A percentile compares a stretch with the other conserved stretches of the same genome.
Evolutionary conservation across 2,888 invertebrate species (phyloP).

Genomic region (Phymatocera aterrima): DNA sequence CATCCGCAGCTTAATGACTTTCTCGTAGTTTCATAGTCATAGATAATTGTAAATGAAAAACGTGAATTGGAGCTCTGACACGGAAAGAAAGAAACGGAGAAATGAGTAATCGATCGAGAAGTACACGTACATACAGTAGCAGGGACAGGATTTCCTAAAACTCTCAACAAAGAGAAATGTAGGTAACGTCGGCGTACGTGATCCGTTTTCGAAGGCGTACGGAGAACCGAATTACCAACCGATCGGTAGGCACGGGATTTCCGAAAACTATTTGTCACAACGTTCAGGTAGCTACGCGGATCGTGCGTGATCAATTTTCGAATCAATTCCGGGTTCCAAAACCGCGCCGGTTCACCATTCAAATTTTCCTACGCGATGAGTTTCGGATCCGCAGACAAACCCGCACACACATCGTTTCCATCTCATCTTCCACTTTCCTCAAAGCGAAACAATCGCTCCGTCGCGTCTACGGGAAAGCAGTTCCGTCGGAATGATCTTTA

Average conservation of each 20-base stretch:
- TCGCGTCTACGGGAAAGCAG: too few relatives aligned
- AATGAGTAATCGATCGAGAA: conserved; percentile 10
- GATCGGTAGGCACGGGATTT: background rate
- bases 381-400: background rate
- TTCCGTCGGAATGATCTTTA: too few relatives aligned
- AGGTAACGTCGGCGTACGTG: background rate
- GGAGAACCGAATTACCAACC: background rate
- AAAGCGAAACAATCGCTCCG: too few relatives aligned
- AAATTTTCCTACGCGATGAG: background rate
- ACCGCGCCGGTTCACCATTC: background rate
- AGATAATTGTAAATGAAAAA: conserved; percentile 20
- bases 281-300: background rate
- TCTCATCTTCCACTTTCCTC: too few relatives aligned
- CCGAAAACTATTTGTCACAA: conserved; percentile 14
- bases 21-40: background rate
- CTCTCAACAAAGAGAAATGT: background rate
- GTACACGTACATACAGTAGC: too few relatives aligned
- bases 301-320: conserved; percentile 19
- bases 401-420: background rate
- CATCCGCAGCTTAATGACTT: background rate
- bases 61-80: background rate
- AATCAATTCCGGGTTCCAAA: background rate
- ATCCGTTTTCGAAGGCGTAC: background rate
- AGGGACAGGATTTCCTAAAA: conserved; percentile 6
- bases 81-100: background rate